Conservation (phyloP, 2,888 invertebrate genomes). For the Halocaridina rubra region DNA sequence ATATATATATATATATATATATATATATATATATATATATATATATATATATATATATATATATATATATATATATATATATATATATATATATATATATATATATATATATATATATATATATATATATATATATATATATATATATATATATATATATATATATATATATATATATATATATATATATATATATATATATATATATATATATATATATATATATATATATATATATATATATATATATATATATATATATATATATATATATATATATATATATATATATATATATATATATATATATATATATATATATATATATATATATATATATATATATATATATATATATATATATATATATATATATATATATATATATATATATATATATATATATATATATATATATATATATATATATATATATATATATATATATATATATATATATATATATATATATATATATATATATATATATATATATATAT, state of each 20-base stretch:
- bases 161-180: not conserved
- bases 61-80: not conserved
- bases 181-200: not conserved
- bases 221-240: not conserved
- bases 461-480: not conserved
- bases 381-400: not conserved
- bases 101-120: not conserved
- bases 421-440: not conserved
- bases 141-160: not conserved
- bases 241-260: not conserved
- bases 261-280: not conserved
- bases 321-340: not conserved
- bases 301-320: not conserved
- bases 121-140: not conserved
- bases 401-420: not conserved
- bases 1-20: not conserved
- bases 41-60: not conserved
- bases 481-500: not conserved
- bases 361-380: not conserved
- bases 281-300: not conserved
- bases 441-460: not conserved
- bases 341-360: not conserved
- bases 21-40: not conserved
- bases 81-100: not conserved
- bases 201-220: not conserved